Base-by-base conservation (phyloP, 2,113 vertebrate genomes). In the Ranitomeya variabilis region DNA sequence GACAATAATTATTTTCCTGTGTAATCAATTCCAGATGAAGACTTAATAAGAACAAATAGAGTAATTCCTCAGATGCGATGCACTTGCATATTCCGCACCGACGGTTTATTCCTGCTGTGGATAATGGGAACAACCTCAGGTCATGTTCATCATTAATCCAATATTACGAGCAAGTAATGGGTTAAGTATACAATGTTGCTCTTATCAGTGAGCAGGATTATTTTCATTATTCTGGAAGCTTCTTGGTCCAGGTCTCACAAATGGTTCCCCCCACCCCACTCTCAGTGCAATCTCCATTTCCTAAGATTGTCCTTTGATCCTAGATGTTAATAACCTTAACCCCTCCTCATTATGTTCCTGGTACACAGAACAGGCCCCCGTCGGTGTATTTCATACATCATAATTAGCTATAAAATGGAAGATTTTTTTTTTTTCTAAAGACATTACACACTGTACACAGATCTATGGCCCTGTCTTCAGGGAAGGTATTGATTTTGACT, bases 401-500 rank as follows among this genome's bases (percentile, higher is more conserved):
- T 84, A 85, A 89, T 89, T 89, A 89, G 81, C 74, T 54, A 54
- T 54, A 71, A 78, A 84, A 81, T 81, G 67, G 81, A 84, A n/a
- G 73, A 85, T 66, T 59, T 57, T 69, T 60, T 77, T 78, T 83
- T 71, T 84, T 86, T 57, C 51, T 79, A 79, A 85, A 89, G 81
- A 69, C 82, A 62, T 85, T 45, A 54, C 76, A 51, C 81, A 79
- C 60, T n/a, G 62, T 83, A 79, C 73, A 79, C 71, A 85, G 81
- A 85, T 85, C 81, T 79, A 85, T 59, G 82, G 60, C 64, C 60
- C 10, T 55, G 73, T 89, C 87, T 89, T 85, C 60, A 11, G 82
- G 81, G 87, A 84, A 79, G 73, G 59, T 89, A 89, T 89, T 85
- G 87, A 89, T 89, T 85, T 85, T 51, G 73, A 57, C 82, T 89